Percentiles rank a stretch among this genome's conserved stretches.
These are phyloP conservation scores for Drosophila incognita DNA, from an alignment of 2,888 invertebrate genomes.

Conservation along the genomic window DNA sequence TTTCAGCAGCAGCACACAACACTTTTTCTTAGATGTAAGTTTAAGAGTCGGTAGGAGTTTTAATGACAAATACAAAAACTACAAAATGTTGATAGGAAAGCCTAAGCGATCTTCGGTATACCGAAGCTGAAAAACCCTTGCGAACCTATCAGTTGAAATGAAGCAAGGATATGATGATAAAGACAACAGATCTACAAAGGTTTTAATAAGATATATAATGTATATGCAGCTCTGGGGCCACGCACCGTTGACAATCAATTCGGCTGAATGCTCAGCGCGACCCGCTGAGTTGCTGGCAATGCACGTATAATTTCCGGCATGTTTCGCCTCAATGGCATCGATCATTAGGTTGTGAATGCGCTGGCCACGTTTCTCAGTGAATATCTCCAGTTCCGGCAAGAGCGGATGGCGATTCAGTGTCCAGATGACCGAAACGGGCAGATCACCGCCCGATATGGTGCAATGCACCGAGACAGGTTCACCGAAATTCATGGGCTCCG, in stretches of 20 bases:
- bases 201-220: neutral
- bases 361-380: slow-evolving; percentile 85
- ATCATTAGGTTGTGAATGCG: slow-evolving; percentile 88
- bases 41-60: neutral
- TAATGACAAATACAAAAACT: slow-evolving; percentile 18
- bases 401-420: slow-evolving; percentile 87
- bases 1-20: slow-evolving; percentile 53
- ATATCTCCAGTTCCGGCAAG: slow-evolving; percentile 82
- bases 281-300: slow-evolving; percentile 91
- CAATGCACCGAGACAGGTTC: slow-evolving; percentile 88
- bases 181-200: neutral
- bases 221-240: neutral
- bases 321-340: slow-evolving; percentile 88
- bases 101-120: slow-evolving; percentile 65
- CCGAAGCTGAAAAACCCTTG: slow-evolving; percentile 61
- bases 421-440: slow-evolving; percentile 92
- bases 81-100: slow-evolving; percentile 12
- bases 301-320: slow-evolving; percentile 91
- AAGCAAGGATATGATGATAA: neutral
- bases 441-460: slow-evolving; percentile 91
- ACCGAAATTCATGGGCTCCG: slow-evolving; percentile 89
- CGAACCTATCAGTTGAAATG: neutral
- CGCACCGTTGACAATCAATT: slow-evolving; percentile 91
- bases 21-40: slow-evolving; percentile 5
- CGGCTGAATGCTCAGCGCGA: slow-evolving; percentile 88